Evolutionary conservation across 92 coral and sea anemone species (phyloP).

Genomic region (Bergia puertoricense): DNA sequence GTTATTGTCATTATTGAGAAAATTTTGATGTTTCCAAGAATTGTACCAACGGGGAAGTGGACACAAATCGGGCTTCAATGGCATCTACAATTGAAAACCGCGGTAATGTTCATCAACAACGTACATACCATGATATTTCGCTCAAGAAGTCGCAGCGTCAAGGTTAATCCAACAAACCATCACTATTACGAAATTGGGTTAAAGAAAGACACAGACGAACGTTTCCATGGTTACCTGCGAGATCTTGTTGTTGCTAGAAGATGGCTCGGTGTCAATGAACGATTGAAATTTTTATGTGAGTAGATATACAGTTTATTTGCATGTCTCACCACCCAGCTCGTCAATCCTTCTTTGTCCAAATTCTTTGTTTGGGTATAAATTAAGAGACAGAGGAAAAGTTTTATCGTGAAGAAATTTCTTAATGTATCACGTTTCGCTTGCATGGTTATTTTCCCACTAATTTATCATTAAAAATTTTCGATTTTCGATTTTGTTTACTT

Average conservation of each 20-base stretch:
- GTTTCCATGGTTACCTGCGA: conserved; percentile 46
- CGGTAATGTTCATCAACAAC: conserved; percentile 6
- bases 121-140: not conserved
- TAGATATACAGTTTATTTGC: not conserved
- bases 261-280: conserved; percentile 1
- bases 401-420: too few relatives aligned
- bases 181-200: conserved; percentile 40
- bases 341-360: not conserved
- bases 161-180: conserved; percentile 16
- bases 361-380: too few relatives aligned
- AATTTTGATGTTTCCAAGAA: not conserved
- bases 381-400: too few relatives aligned
- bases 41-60: conserved; percentile 15
- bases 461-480: too few relatives aligned
- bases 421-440: too few relatives aligned
- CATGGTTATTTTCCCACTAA: too few relatives aligned
- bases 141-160: not conserved
- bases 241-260: conserved; percentile 46
- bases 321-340: too few relatives aligned
- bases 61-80: conserved; percentile 19
- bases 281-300: conserved; percentile 14
- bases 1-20: too few relatives aligned
- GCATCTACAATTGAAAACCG: not conserved
- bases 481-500: too few relatives aligned
- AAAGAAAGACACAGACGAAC: conserved; percentile 35